These are phyloP conservation scores for Melanchra persicariae DNA, from an alignment of 2,888 invertebrate species.

Conservation along the genomic window DNA sequence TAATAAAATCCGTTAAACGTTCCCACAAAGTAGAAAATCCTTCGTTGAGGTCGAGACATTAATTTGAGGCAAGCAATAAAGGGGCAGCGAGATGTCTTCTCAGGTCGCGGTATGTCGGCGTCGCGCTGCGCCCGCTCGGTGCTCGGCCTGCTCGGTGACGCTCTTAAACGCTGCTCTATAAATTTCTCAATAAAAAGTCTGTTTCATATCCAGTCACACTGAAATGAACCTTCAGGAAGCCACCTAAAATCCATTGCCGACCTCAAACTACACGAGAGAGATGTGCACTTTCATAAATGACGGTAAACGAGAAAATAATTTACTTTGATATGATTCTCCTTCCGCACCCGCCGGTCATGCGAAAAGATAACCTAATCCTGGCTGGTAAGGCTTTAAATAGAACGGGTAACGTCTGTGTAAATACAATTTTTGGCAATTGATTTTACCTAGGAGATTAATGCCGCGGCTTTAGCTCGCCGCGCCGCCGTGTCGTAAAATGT, in stretches of 20 bases:
- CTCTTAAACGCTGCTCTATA: slow-evolving; percentile 86
- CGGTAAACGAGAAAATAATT: slow-evolving; percentile 87
- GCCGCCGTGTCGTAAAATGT: slow-evolving; percentile 87
- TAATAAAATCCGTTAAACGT: slow-evolving; percentile 87
- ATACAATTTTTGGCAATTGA: slow-evolving; percentile 89
- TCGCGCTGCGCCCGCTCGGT: slow-evolving; percentile 55
- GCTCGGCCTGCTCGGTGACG: slow-evolving; percentile 75
- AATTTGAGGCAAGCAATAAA: slow-evolving; percentile 90
- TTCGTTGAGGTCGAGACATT: slow-evolving; percentile 86
- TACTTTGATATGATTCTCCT: slow-evolving; percentile 87
- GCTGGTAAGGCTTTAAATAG: slow-evolving; percentile 73
- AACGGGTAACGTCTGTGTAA: slow-evolving; percentile 70
- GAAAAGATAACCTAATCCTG: slow-evolving; percentile 78
- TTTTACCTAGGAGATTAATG: slow-evolving; percentile 88
- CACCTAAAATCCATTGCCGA: slow-evolving; percentile 72
- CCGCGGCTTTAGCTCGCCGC: slow-evolving; percentile 81
- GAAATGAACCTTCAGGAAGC: slow-evolving; percentile 80
- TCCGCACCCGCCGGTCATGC: slow-evolving; percentile 71
- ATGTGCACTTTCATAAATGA: slow-evolving; percentile 84
- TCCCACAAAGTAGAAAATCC: slow-evolving; percentile 87
- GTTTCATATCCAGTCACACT: slow-evolving; percentile 66
- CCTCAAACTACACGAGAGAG: slow-evolving; percentile 70
- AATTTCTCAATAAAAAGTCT: slow-evolving; percentile 87
- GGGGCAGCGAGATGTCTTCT: slow-evolving; percentile 86
- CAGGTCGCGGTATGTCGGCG: slow-evolving; percentile 68